Conservation (phyloP, 1,140 invertebrate genomes). For the Eubasilissa regina region DNA sequence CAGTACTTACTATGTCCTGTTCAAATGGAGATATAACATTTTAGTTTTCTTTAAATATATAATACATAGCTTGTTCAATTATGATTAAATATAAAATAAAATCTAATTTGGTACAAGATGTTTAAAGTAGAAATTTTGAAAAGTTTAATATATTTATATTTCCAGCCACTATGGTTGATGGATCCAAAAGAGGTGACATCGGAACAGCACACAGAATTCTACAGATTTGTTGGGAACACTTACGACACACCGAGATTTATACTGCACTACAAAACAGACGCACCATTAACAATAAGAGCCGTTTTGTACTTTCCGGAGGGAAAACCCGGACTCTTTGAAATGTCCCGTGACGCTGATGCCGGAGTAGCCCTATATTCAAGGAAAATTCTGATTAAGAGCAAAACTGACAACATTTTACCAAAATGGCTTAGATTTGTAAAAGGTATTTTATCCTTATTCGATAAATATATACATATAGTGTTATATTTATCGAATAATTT, state of each 20-base stretch:
- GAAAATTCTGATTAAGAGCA: slow-evolving; percentile 92
- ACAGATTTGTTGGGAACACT: slow-evolving; percentile 87
- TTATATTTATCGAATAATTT: no score
- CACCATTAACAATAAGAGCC: slow-evolving; percentile 91
- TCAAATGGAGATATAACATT: no score
- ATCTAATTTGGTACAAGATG: no score
- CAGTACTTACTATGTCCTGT: no score
- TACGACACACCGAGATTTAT: slow-evolving; percentile 89
- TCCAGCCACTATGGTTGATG: slow-evolving; percentile 92
- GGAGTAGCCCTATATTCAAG: slow-evolving; percentile 92
- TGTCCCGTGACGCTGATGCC: slow-evolving; percentile 85
- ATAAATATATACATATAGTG: no score
- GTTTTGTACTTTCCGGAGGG: slow-evolving; percentile 95
- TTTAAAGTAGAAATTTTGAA: no score
- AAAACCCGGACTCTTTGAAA: slow-evolving; percentile 91
- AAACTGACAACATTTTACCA: slow-evolving; percentile 91
- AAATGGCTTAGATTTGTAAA: slow-evolving; percentile 96
- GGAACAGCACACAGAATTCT: slow-evolving; percentile 93
- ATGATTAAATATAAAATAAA: no score
- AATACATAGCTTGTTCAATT: no score
- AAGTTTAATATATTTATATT: slow-evolving; percentile 54
- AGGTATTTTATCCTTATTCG: slow-evolving; percentile 73
- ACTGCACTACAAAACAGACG: slow-evolving; percentile 91
- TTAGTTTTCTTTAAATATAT: no score
- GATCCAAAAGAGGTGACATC: slow-evolving; percentile 90